Conservation (phyloP, 2,113 vertebrate genomes). For the Pelmatolapia mariae region DNA sequence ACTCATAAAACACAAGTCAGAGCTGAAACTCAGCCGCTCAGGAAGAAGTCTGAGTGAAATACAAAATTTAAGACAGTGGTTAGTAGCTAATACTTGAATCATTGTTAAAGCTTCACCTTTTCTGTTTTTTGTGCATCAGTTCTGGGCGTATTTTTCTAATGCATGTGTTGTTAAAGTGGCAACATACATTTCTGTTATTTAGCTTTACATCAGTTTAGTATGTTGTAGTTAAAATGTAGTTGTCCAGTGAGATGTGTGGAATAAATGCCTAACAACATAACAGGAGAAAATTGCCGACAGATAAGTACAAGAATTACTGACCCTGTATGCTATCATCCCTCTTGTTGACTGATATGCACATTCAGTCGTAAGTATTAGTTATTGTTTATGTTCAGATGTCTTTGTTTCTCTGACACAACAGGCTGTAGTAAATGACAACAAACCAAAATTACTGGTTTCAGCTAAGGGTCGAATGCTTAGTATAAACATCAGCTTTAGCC, state of each 20-base stretch:
- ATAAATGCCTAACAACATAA: not conserved
- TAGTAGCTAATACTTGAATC: not conserved
- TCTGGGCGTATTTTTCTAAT: not conserved
- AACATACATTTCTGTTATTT: not conserved
- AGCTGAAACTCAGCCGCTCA: not conserved
- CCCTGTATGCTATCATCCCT: not conserved
- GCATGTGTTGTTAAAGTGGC: not conserved
- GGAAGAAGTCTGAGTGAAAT: not conserved
- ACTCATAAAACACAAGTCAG: not conserved
- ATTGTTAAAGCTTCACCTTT: not conserved
- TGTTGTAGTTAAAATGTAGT: not conserved
- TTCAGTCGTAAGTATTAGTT: not conserved
- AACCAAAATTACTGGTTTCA: not conserved
- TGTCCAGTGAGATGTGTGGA: not conserved
- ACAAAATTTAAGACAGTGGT: not conserved
- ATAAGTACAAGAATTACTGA: not conserved
- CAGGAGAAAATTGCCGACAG: not conserved
- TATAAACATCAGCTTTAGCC: not conserved
- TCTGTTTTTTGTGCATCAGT: not conserved
- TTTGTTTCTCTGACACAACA: not conserved
- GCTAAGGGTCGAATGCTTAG: not conserved
- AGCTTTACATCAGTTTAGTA: not conserved
- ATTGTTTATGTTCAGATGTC: not conserved
- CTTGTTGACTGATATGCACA: not conserved
- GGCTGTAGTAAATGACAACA: not conserved